Percentiles rank a stretch among this genome's conserved stretches.
Evolutionary conservation across 2,113 vertebrate species (phyloP).

Genomic region (Vulpes ferrilata): DNA sequence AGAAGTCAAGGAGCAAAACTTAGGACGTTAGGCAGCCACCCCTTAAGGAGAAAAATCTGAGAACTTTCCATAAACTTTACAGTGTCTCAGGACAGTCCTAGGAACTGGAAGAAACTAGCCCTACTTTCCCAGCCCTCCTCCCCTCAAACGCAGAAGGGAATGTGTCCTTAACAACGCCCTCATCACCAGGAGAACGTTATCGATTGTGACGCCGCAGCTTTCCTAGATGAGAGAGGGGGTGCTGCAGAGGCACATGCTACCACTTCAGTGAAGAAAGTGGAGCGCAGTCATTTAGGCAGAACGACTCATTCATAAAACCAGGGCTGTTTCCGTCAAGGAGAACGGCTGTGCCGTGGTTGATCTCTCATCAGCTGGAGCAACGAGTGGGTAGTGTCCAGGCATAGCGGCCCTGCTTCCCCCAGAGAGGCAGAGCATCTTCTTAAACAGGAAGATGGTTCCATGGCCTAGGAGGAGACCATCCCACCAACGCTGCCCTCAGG

Average conservation of each 20-base stretch:
- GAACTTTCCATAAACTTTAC: conserved; percentile 33
- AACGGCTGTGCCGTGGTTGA: conserved; percentile 43
- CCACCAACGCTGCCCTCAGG: neutral
- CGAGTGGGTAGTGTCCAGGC: neutral
- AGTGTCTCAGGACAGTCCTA: neutral
- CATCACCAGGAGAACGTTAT: neutral
- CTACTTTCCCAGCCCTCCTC: neutral
- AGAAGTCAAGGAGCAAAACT: conserved; percentile 47
- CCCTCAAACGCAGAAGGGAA: neutral
- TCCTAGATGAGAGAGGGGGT: neutral
- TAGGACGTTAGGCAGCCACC: conserved; percentile 34
- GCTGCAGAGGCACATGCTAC: neutral
- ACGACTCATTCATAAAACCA: neutral
- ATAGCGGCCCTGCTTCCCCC: conserved; percentile 15
- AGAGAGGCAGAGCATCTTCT: neutral
- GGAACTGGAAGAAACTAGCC: conserved; percentile 36
- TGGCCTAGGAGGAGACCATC: neutral
- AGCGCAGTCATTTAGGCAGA: neutral
- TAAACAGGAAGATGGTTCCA: neutral
- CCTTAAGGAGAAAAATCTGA: neutral
- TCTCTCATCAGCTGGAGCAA: conserved; percentile 38
- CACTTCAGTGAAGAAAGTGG: conserved; percentile 27
- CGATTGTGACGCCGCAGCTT: neutral
- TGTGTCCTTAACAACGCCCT: neutral
- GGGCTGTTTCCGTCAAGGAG: neutral